Base-by-base conservation (phyloP, 92 coral and sea anemone species). In the Umimayanthus kanabou region DNA sequence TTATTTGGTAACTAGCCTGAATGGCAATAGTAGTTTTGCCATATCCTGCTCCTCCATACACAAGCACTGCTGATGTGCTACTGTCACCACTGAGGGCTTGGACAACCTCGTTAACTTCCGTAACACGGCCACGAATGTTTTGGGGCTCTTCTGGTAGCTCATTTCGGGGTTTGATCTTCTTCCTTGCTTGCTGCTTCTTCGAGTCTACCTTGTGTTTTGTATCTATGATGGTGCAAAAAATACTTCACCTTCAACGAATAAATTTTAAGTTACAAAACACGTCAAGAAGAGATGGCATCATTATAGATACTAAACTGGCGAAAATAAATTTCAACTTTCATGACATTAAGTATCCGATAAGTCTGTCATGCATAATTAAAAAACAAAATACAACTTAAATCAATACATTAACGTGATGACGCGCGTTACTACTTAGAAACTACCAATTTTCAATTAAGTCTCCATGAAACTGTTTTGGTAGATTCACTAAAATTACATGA, bases 21-120 rank as follows among this genome's bases (percentile, higher is more conserved):
- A 72, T 81, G 43, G 90, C 86, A 80, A 80, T 70, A 8, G 90
- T 81, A 9, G 90, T 70, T 25, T 88, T 88, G n/a, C 90, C 90
- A 18, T 79, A 66, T 29, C 90, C 87, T 20, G 90, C 79, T 25
- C 55, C 79, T 40, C 90, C 90, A 39, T 69, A 15, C 30, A 88
- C 90, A 49, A 88, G 85, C 75, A 88, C 86, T 53, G 57, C 87
- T 29, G 86, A 29, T 39, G 37, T 80, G 74, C 8, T 55, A 66
- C 61, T 88, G 1, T 55, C 16, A 13, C 9, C 78, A 23, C 20
- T 16, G 33, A 88, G 87, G 30, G 73, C 86, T 80, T 81, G 1
- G 6, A 81, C 81, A 72, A 88, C 85, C 2, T 16, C n/a, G 9
- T 73, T 23, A 72, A 88, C 75, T 55, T 88, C 90, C 70, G 16